Conservation (phyloP, 2,888 invertebrate genomes). For the Parapristionchus giblindavisi region DNA sequence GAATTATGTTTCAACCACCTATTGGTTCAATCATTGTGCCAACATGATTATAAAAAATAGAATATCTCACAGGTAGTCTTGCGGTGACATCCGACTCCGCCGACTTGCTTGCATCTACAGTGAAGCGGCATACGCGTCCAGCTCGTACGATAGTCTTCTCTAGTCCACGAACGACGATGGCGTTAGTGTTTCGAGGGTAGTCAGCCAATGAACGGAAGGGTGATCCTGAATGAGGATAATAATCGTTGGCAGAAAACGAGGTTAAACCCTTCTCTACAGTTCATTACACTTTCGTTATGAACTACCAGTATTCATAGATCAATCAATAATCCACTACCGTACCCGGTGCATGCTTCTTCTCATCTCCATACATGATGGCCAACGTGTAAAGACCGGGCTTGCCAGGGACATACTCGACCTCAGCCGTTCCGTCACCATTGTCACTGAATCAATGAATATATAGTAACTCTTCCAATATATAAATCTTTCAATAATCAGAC, state of each 20-base stretch:
- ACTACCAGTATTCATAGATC: no score
- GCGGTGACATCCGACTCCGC: slow-evolving; percentile 45
- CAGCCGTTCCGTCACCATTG: slow-evolving; percentile 92
- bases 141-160: slow-evolving; percentile 40
- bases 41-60: no score
- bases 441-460: slow-evolving; percentile 72
- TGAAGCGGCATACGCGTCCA: slow-evolving; percentile 46
- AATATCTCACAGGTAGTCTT: slow-evolving; percentile 36
- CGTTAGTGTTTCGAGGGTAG: slow-evolving; percentile 45
- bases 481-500: neutral
- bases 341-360: slow-evolving; percentile 53
- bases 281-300: no score
- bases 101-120: slow-evolving; percentile 49
- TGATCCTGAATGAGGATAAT: no score
- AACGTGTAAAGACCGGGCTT: slow-evolving; percentile 84
- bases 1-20: neutral
- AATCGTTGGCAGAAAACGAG: no score
- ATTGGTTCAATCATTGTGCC: no score
- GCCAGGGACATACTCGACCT: slow-evolving; percentile 92
- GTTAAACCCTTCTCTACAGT: no score
- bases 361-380: slow-evolving; percentile 52
- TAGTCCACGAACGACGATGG: slow-evolving; percentile 42
- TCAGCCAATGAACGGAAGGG: slow-evolving; percentile 52
- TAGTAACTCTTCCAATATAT: neutral
- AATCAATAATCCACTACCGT: neutral